Percentiles rank a stretch among this genome's conserved stretches.
Evolutionary conservation across 1,140 invertebrate genomes (phyloP).

Genomic region (Ceratosolen fusciceps): DNA sequence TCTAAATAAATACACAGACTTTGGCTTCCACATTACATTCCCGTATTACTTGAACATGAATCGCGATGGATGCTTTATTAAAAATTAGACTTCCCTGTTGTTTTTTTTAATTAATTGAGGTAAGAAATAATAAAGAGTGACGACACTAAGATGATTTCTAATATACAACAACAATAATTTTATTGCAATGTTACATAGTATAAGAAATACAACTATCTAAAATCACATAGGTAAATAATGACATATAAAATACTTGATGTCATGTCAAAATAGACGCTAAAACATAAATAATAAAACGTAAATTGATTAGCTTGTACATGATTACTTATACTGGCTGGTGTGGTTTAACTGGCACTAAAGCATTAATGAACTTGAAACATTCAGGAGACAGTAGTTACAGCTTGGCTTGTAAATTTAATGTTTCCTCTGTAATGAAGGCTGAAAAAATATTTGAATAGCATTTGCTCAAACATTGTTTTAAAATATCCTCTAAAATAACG

Average conservation of each 20-base stretch:
- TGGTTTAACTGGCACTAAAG: neutral
- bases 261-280: neutral
- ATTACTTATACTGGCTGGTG: neutral
- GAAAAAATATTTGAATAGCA: conserved; percentile 58
- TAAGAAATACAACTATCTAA: conserved; percentile 31
- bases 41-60: too few species aligned
- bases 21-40: too few species aligned
- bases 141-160: too few species aligned
- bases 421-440: conserved; percentile 50
- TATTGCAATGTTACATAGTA: conserved; percentile 8
- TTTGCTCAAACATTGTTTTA: conserved; percentile 54
- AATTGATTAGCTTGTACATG: neutral
- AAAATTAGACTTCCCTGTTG: too few species aligned
- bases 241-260: neutral
- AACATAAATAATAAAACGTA: too few species aligned
- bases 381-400: conserved; percentile 63
- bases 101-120: too few species aligned
- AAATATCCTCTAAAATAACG: conserved; percentile 56
- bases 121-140: too few species aligned
- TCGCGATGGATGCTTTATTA: too few species aligned
- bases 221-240: conserved; percentile 2
- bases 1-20: too few species aligned
- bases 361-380: too few species aligned
- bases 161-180: too few species aligned
- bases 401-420: conserved; percentile 62